Conservation (phyloP, 2,797 vertebrate species). For the Salarias fasciatus region DNA sequence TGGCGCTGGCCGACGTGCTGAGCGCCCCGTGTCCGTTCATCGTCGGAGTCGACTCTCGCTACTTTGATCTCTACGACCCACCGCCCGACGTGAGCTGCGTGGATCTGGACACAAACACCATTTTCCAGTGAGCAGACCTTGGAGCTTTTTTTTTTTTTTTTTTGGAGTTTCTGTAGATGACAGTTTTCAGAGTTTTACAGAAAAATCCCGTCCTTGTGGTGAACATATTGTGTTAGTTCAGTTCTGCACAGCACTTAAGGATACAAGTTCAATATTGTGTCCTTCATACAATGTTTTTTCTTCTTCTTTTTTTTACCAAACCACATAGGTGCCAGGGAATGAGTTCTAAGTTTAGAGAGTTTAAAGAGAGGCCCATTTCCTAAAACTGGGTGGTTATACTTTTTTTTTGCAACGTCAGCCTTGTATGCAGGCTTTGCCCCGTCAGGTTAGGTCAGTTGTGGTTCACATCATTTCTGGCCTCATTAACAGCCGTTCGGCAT, state of each 20-base stretch:
- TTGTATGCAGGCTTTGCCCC: constrained; percentile 26
- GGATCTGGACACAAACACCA: constrained; percentile 98
- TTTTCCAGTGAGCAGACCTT: constrained; percentile 96
- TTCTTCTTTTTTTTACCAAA: constrained; percentile 8
- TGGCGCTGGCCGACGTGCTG: constrained; percentile 95
- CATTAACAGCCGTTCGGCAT: constrained; percentile 13
- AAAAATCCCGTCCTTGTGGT: too few species aligned
- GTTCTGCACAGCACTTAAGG: too few species aligned
- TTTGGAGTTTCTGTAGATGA: too few species aligned
- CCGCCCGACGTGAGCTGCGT: constrained; percentile 97
- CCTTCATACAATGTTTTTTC: constrained; percentile 4
- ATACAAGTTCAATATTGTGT: constrained; percentile 19
- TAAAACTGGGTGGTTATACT: constrained; percentile 27
- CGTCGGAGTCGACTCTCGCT: constrained; percentile 97
- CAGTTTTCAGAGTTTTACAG: too few species aligned
- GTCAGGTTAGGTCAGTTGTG: constrained; percentile 28
- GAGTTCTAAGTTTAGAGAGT: constrained; percentile 49
- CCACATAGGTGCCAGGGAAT: constrained; percentile 30
- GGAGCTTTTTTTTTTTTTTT: too few species aligned
- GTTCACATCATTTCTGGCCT: constrained; percentile 35
- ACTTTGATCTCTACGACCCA: constrained; percentile 97
- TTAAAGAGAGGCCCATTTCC: constrained; percentile 31
- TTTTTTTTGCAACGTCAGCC: too few species aligned
- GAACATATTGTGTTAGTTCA: too few species aligned
- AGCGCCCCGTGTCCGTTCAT: constrained; percentile 98